phyloP scores from a whole-genome alignment of 2,888 invertebrate species.

The Villa cingulata region DNA sequence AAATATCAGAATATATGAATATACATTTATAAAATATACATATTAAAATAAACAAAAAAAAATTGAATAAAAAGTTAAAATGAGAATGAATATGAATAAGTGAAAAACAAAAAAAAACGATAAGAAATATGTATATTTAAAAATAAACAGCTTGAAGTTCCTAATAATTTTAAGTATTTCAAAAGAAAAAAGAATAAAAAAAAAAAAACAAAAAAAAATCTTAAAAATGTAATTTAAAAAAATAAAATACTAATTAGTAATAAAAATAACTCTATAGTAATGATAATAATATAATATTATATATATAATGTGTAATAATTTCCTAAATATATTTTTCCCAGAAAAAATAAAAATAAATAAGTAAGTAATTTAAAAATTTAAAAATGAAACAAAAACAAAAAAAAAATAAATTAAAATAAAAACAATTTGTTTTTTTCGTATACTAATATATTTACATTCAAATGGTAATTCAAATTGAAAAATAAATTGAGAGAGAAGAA shows the following conservation, averaged over 20 bases:
- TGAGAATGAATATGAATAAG: no score
- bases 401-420: neutral
- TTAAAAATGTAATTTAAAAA: no score
- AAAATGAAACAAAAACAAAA: neutral
- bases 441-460: neutral
- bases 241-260: no score
- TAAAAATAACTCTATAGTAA: no score
- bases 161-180: neutral
- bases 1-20: no score
- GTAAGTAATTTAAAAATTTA: slow-evolving; percentile 1
- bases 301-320: neutral
- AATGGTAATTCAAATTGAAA: neutral
- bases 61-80: no score
- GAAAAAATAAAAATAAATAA: neutral
- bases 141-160: neutral
- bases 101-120: neutral
- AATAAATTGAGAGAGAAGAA: neutral
- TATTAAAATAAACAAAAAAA: no score
- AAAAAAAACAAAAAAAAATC: no score
- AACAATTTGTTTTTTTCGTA: neutral
- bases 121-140: neutral
- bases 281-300: no score
- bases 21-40: no score
- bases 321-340: slow-evolving; percentile 2
- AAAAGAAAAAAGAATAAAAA: neutral